Evolutionary conservation across 1,140 invertebrate species (phyloP).

Genomic region (Penaeus indicus): DNA sequence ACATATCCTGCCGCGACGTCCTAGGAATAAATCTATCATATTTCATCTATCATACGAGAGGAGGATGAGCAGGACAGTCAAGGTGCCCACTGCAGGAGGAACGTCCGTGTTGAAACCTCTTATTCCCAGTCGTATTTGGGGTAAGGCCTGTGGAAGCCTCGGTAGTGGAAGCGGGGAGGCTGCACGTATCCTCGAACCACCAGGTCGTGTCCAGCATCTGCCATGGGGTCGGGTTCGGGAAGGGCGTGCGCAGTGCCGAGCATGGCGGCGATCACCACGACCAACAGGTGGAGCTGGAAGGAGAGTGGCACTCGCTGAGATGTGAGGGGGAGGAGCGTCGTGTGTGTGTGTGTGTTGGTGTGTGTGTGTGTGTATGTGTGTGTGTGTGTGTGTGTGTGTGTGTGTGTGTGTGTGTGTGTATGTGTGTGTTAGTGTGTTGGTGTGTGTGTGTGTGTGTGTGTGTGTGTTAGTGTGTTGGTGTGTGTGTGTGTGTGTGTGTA

Average conservation of each 20-base stretch:
- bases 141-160: conserved; percentile 39
- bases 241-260: not conserved
- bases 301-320: not conserved
- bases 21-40: too few species aligned
- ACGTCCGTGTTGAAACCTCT: not conserved
- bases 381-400: conserved; percentile 31
- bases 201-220: not conserved
- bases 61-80: not conserved
- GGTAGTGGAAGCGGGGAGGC: conserved; percentile 46
- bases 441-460: conserved; percentile 12
- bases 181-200: conserved; percentile 11
- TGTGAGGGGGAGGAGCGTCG: too few species aligned
- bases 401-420: conserved; percentile 15
- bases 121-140: not conserved
- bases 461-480: too few species aligned
- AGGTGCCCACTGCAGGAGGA: not conserved
- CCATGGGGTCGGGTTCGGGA: not conserved
- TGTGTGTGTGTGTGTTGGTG: conserved; percentile 2
- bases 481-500: not conserved
- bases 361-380: not conserved
- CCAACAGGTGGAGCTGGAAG: not conserved
- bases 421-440: not conserved
- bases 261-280: conserved; percentile 8
- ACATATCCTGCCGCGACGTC: too few species aligned
- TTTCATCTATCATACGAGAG: too few species aligned